Conservation (phyloP, 2,797 vertebrate species). For the Sparus aurata region DNA sequence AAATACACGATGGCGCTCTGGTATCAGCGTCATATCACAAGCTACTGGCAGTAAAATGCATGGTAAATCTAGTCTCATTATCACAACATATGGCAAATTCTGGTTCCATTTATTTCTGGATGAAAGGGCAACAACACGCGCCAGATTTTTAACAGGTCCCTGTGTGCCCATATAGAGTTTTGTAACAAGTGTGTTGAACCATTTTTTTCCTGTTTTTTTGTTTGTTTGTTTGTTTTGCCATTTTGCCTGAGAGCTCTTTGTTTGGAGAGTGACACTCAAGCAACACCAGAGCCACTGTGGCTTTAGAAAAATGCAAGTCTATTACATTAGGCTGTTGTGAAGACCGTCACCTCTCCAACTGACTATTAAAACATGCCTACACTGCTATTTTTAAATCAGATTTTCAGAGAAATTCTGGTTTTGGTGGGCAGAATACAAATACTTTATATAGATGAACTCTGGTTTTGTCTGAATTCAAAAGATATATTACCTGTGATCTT, state of each 20-base stretch:
- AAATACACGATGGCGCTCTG: slow-evolving; percentile 11
- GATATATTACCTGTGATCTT: no score
- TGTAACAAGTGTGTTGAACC: slow-evolving; percentile 1
- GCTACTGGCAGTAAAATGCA: slow-evolving; percentile 12
- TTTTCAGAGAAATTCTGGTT: neutral
- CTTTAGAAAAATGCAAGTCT: neutral
- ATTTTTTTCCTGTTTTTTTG: neutral
- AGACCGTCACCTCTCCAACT: neutral
- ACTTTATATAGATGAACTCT: neutral
- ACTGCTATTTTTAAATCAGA: neutral
- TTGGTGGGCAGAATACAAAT: neutral
- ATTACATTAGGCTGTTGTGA: neutral
- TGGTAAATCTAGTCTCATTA: slow-evolving; percentile 10
- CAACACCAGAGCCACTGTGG: neutral
- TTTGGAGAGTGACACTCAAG: slow-evolving; percentile 25
- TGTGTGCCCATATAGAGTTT: neutral
- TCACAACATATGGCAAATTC: neutral
- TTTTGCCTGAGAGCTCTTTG: slow-evolving; percentile 27
- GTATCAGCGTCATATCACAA: slow-evolving; percentile 1
- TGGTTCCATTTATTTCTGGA: neutral
- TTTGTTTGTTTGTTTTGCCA: neutral
- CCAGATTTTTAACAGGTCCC: neutral
- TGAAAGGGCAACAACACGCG: neutral
- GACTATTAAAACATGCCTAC: neutral
- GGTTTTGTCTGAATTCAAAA: neutral